Conservation (phyloP, 2,888 invertebrate species). For the Papilio protenor region DNA sequence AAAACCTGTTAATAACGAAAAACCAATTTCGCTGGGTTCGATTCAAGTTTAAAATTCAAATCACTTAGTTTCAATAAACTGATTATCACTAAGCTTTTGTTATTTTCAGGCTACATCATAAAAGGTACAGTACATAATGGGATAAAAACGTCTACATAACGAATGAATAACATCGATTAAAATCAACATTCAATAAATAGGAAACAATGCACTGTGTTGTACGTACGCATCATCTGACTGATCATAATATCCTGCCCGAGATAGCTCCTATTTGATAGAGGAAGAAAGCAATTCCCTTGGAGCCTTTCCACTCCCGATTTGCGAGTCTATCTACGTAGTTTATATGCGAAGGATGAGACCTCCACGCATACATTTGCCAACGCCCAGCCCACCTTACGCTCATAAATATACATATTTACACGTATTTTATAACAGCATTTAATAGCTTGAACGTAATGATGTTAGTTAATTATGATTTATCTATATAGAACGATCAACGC, state of each 20-base stretch:
- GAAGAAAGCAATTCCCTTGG: constrained; percentile 32
- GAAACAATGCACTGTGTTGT: not conserved
- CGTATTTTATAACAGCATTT: not conserved
- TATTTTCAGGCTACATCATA: no score
- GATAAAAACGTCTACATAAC: no score
- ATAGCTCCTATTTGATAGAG: constrained; percentile 32
- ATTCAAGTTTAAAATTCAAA: no score
- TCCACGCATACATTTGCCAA: not conserved
- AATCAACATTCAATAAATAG: not conserved
- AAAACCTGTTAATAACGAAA: no score
- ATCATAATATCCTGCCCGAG: constrained; percentile 22
- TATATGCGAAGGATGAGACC: not conserved
- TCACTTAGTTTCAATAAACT: no score
- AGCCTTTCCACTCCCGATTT: constrained; percentile 21
- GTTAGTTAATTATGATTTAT: not conserved
- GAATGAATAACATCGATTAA: not conserved
- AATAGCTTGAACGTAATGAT: not conserved
- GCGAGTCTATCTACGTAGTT: not conserved
- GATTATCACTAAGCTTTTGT: no score
- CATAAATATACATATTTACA: constrained; percentile 19
- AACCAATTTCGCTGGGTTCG: no score
- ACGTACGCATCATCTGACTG: constrained; percentile 1
- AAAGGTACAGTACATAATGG: no score
- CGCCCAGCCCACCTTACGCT: constrained; percentile 1
- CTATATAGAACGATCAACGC: not conserved